Evolutionary conservation across 2,113 vertebrate genomes (phyloP).

Genomic region (Passerina amoena): DNA sequence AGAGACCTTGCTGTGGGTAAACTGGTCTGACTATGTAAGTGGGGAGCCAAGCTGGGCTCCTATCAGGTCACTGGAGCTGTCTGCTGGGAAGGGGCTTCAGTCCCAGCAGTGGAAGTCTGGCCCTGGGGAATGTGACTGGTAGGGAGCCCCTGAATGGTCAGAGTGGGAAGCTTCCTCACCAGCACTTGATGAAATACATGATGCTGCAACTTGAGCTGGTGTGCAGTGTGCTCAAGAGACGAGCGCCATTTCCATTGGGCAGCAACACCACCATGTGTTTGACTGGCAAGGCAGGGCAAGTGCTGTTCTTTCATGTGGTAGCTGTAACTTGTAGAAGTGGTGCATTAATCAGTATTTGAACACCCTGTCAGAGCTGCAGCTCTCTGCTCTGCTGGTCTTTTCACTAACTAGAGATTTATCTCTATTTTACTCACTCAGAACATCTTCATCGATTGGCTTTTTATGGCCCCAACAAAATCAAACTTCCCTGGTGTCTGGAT

Average conservation of each 20-base stretch:
- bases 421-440: background rate
- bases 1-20: rapidly evolving
- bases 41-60: rapidly evolving
- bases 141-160: rapidly evolving
- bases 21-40: background rate
- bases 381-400: background rate
- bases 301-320: background rate
- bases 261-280: background rate
- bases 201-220: background rate
- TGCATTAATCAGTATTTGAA: background rate
- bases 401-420: background rate
- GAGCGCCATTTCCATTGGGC: rapidly evolving
- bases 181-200: background rate
- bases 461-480: background rate
- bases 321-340: background rate
- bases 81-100: rapidly evolving
- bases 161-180: background rate
- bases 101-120: background rate
- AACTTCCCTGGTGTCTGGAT: background rate
- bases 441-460: background rate
- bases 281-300: background rate
- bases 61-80: rapidly evolving
- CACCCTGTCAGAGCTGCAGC: background rate
- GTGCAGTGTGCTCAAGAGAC: background rate
- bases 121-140: background rate